Base-by-base conservation (phyloP, 2,113 vertebrate genomes). In the Laterallus jamaicensis region DNA sequence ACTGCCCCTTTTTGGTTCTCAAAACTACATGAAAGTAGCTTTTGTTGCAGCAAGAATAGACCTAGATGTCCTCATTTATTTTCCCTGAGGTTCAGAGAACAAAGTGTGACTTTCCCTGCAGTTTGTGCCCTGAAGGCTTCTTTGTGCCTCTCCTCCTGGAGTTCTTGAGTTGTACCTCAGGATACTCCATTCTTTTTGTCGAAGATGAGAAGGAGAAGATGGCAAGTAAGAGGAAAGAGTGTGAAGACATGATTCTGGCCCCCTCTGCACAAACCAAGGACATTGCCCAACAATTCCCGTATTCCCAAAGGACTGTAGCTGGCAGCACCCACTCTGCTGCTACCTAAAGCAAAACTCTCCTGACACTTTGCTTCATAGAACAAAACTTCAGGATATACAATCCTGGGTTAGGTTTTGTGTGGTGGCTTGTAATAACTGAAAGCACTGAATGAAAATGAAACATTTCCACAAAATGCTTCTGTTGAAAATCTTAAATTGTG, bases 401-500 rank as follows among this genome's bases (percentile, higher is more conserved):
- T 70, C 88, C 7, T 73, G 9, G 56, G 71, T 7, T 10, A 42
- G 35, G 14, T 1, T 12, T 49, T 90, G 32, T 83, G 88, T 75
- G 28, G 42, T 86, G 58, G 14, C 12, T 83, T 75, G n/a, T 9
- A 40, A n/a, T 76, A 22, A 31, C 56, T 76, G 82, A 75, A 75
- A 87, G 71, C 42, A 77, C 42, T 42, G 42, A 44, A 47, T 18
- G 28, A 35, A 94, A 63, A 54, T 5, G 2, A 79, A 91, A 12
- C 17, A 6, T 19, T 93, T 88, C 22, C 37, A 67, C 29, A 42
- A 71, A 90, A 55, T 8, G 8, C 68, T 94, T 81, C 90, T 78
- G 10, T 22, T 83, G 63, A 66, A 95, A 67, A 78, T 83, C 26
- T 90, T 90, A 59, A 96, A 32, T 47, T 62, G 59, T 91, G 42